phyloP scores from a whole-genome alignment of 2,888 invertebrate genomes.

The Laothoe populi region DNA sequence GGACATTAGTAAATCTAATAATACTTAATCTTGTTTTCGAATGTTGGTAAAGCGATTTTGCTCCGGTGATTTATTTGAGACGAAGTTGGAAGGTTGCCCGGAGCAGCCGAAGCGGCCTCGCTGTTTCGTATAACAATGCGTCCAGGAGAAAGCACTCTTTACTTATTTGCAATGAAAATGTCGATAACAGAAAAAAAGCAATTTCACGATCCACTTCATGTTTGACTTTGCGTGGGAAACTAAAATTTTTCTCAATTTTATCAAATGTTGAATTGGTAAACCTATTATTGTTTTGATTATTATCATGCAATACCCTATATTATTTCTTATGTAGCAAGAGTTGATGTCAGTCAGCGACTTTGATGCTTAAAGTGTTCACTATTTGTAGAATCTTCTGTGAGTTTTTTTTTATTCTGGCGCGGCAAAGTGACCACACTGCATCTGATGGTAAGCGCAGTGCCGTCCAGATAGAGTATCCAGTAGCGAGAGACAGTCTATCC shows the following conservation, averaged over 20 bases:
- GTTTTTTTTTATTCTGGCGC: too few species aligned
- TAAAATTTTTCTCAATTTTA: conserved; percentile 6
- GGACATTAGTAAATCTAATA: conserved; percentile 66
- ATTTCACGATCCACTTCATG: conserved; percentile 18
- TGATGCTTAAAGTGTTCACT: too few species aligned
- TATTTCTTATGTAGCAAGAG: too few species aligned
- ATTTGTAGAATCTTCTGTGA: too few species aligned
- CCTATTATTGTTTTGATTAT: neutral
- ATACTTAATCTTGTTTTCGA: conserved; percentile 69
- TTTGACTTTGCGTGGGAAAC: conserved; percentile 8
- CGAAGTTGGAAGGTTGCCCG: conserved; percentile 71
- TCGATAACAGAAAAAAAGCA: conserved; percentile 26
- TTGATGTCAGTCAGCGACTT: too few species aligned
- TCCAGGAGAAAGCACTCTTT: conserved; percentile 33
- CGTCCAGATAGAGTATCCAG: too few species aligned
- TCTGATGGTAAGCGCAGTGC: too few species aligned
- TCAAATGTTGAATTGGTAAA: neutral
- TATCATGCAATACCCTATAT: neutral
- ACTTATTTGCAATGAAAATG: conserved; percentile 29
- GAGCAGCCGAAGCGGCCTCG: conserved; percentile 43
- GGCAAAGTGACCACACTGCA: too few species aligned
- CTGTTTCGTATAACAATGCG: conserved; percentile 34
- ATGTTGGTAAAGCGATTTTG: conserved; percentile 61
- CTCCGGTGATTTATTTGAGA: conserved; percentile 69
- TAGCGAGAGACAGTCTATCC: too few species aligned